Evolutionary conservation across 2,113 vertebrate genomes (phyloP).

Genomic region (Cyanoderma ruficeps): DNA sequence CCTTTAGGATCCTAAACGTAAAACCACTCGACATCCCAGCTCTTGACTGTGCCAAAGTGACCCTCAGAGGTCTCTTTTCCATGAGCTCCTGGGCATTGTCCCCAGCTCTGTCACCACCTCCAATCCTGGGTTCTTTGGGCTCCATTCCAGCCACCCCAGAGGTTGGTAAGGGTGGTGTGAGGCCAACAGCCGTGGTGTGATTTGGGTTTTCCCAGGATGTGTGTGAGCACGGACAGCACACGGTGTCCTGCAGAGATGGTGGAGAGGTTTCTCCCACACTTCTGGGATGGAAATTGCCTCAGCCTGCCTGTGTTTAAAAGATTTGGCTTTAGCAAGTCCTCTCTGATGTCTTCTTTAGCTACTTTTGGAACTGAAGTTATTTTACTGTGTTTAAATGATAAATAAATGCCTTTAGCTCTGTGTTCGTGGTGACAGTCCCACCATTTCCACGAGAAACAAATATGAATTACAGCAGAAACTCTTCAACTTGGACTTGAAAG

Average conservation of each 20-base stretch:
- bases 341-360: neutral
- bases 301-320: neutral
- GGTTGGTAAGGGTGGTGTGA: neutral
- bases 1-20: neutral
- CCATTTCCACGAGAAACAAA: neutral
- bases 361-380: neutral
- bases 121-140: neutral
- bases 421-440: rapidly evolving
- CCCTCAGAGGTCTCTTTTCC: neutral
- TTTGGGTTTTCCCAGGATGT: neutral
- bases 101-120: neutral
- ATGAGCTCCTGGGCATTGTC: neutral
- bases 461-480: neutral
- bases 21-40: neutral
- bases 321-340: neutral
- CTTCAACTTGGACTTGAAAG: neutral
- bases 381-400: neutral
- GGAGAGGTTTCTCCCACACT: rapidly evolving
- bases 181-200: rapidly evolving
- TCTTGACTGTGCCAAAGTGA: rapidly evolving
- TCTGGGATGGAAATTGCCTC: neutral
- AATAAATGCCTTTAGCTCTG: neutral
- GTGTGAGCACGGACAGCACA: rapidly evolving
- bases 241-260: neutral
- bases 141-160: neutral